A percentile compares a stretch with the other conserved stretches of the same genome.
Conservation (phyloP, 1,140 invertebrate species). For the Dendrolimus kikuchii region DNA sequence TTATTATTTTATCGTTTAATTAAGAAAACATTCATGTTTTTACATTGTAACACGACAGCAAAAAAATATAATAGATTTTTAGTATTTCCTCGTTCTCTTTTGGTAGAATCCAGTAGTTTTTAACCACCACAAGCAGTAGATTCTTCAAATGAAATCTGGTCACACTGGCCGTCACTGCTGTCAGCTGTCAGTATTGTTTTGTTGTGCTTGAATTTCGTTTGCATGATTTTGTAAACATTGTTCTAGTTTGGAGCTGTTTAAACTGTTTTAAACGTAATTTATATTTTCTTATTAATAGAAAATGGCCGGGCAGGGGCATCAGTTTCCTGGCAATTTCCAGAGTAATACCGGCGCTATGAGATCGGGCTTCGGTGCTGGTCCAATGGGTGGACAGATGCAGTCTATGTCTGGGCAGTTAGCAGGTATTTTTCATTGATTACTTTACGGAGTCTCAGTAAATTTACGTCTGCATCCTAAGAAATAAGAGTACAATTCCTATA, state of each 20-base stretch:
- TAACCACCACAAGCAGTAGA: conserved; percentile 7
- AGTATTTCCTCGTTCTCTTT: too few relatives aligned
- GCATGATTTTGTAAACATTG: too few relatives aligned
- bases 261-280: background rate
- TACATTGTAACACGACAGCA: too few relatives aligned
- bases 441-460: too few relatives aligned
- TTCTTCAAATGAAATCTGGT: conserved; percentile 4
- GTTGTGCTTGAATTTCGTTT: too few relatives aligned
- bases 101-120: too few relatives aligned
- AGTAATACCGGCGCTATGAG: conserved; percentile 56
- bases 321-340: conserved; percentile 65
- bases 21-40: too few relatives aligned
- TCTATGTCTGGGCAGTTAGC: conserved; percentile 59
- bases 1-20: too few relatives aligned
- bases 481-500: too few relatives aligned
- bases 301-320: conserved; percentile 67
- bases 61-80: too few relatives aligned
- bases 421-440: conserved; percentile 24
- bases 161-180: conserved; percentile 1
- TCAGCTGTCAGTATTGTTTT: too few relatives aligned
- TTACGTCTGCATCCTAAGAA: too few relatives aligned
- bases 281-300: conserved; percentile 1
- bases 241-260: background rate
- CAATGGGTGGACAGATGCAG: conserved; percentile 60
- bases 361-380: conserved; percentile 50